Evolutionary conservation across 2,888 invertebrate genomes (phyloP).

Genomic region (Platerodrilus igneus): DNA sequence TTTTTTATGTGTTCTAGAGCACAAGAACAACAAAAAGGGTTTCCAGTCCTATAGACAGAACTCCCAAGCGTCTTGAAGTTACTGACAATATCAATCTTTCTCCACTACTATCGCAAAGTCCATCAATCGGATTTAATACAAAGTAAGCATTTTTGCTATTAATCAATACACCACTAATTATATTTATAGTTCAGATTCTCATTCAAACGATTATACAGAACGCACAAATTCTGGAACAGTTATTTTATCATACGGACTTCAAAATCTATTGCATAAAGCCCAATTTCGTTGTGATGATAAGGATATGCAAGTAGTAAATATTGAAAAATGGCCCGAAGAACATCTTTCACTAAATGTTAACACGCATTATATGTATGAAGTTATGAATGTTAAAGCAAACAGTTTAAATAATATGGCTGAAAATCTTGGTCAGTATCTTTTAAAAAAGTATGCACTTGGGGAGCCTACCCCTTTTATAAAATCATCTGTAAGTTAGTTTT

Average conservation of each 20-base stretch:
- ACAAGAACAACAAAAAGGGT: too few relatives aligned
- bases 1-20: too few relatives aligned
- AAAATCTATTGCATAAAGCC: conserved; percentile 7
- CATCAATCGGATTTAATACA: too few relatives aligned
- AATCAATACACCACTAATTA: too few relatives aligned
- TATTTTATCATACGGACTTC: conserved; percentile 41
- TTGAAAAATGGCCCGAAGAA: conserved; percentile 15
- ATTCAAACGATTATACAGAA: conserved; percentile 23
- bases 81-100: too few relatives aligned
- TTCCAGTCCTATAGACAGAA: too few relatives aligned
- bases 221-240: conserved; percentile 56
- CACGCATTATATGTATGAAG: conserved; percentile 53
- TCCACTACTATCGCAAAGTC: too few relatives aligned
- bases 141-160: too few relatives aligned
- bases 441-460: conserved; percentile 39
- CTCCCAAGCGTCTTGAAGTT: too few relatives aligned
- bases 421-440: conserved; percentile 37
- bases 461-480: conserved; percentile 12
- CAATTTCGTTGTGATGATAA: conserved; percentile 7
- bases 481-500: conserved; percentile 16
- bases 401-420: conserved; percentile 46
- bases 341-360: conserved; percentile 17
- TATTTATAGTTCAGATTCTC: too few relatives aligned
- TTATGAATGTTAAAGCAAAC: conserved; percentile 46
- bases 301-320: conserved; percentile 7